Conservation (phyloP, 2,797 vertebrate genomes). For the Capromys pilorides region DNA sequence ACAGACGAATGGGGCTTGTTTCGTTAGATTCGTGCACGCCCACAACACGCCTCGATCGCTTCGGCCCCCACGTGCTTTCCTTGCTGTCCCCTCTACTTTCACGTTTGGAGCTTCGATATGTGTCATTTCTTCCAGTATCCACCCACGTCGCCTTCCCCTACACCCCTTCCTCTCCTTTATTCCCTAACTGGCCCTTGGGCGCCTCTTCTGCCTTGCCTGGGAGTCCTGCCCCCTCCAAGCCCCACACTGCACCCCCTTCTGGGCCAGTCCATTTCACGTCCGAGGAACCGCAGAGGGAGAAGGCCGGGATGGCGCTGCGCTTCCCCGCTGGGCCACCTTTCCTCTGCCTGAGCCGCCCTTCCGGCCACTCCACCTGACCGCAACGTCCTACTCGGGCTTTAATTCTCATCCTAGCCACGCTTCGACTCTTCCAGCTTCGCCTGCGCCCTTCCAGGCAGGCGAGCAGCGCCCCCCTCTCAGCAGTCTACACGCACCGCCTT, state of each 20-base stretch:
- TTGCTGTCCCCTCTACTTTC: not conserved
- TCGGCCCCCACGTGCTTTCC: not conserved
- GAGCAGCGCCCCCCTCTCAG: not conserved
- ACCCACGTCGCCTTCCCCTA: not conserved
- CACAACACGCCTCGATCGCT: not conserved
- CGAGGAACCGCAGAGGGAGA: too few species aligned
- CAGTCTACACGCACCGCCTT: not conserved
- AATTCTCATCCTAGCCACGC: not conserved
- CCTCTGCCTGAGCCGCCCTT: not conserved
- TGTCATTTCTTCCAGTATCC: not conserved
- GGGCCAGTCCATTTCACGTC: not conserved
- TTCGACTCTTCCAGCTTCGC: not conserved
- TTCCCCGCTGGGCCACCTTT: not conserved
- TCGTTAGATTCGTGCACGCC: not conserved
- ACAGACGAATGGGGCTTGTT: not conserved
- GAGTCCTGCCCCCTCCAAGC: not conserved
- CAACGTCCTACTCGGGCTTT: not conserved
- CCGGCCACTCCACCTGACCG: not conserved
- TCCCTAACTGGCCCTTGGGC: not conserved
- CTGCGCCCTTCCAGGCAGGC: not conserved
- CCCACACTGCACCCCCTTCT: not conserved
- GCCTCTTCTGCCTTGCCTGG: not conserved
- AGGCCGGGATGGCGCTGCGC: not conserved
- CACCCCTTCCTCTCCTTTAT: not conserved
- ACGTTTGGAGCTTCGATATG: not conserved